Conservation (phyloP, 2,888 invertebrate species). For the Perdita meconis region DNA sequence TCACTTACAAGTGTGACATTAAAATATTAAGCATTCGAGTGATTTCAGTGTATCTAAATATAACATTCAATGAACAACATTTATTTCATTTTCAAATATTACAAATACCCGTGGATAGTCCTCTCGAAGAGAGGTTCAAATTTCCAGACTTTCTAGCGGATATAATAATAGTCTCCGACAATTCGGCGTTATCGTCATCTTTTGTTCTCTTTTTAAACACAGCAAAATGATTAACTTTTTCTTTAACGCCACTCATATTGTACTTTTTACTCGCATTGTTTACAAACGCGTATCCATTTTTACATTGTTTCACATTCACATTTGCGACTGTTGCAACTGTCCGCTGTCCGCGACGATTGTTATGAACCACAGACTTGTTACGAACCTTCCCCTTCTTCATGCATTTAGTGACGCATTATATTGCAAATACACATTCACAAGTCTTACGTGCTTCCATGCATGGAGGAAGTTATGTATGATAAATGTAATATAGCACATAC, state of each 20-base stretch:
- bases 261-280: constrained; percentile 42
- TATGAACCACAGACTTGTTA: too few relatives aligned
- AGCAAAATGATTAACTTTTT: constrained; percentile 77
- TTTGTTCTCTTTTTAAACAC: constrained; percentile 91
- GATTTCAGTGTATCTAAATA: constrained; percentile 43
- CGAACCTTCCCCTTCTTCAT: constrained; percentile 9
- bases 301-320: too few relatives aligned
- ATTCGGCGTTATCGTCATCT: constrained; percentile 88
- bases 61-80: constrained; percentile 35
- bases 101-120: constrained; percentile 88
- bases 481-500: too few relatives aligned
- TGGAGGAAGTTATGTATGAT: too few relatives aligned
- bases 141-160: constrained; percentile 92
- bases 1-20: constrained; percentile 38
- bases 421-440: background rate
- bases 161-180: constrained; percentile 90
- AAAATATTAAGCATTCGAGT: constrained; percentile 42
- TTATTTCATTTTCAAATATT: constrained; percentile 39
- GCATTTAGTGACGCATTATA: background rate
- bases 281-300: constrained; percentile 30
- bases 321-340: too few relatives aligned
- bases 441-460: background rate
- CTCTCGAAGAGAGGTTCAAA: constrained; percentile 91
- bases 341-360: too few relatives aligned
- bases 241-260: constrained; percentile 66